Conservation (phyloP, 1,140 invertebrate species). For the Arctopsyche grandis region DNA sequence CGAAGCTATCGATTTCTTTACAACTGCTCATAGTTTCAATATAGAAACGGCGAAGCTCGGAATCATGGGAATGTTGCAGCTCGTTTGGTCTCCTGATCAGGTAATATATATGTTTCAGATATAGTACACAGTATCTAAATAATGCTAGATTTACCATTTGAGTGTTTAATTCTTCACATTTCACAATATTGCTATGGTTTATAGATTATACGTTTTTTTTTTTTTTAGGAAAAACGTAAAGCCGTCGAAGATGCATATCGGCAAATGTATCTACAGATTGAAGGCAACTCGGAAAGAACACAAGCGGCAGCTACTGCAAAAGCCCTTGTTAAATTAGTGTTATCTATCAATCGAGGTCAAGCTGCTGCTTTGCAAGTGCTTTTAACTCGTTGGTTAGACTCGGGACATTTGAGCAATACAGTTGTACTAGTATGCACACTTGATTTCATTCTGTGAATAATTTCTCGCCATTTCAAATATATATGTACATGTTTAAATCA, state of each 20-base stretch:
- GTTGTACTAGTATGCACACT: conserved; percentile 63
- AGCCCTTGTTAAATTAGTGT: conserved; percentile 71
- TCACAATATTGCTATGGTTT: too few species aligned
- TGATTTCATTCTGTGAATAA: too few species aligned
- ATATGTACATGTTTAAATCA: conserved; percentile 49
- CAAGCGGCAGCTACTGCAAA: conserved; percentile 66
- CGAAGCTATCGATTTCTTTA: conserved; percentile 88
- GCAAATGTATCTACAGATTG: conserved; percentile 64
- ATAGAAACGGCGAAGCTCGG: conserved; percentile 76
- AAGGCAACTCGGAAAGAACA: conserved; percentile 60
- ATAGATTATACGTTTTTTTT: background rate
- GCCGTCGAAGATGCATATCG: conserved; percentile 68
- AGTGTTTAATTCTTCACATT: too few species aligned
- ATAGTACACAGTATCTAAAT: too few species aligned
- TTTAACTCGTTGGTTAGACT: conserved; percentile 72
- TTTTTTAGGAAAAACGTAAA: conserved; percentile 66
- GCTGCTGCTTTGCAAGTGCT: conserved; percentile 76
- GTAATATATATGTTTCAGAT: conserved; percentile 52
- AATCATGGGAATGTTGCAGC: conserved; percentile 78
- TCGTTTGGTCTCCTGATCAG: conserved; percentile 78
- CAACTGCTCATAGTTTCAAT: conserved; percentile 81
- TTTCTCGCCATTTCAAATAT: background rate
- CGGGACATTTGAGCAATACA: conserved; percentile 68
- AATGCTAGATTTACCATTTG: too few species aligned
- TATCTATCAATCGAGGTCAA: conserved; percentile 62